Percentiles rank a stretch among this genome's conserved stretches.
These are phyloP conservation scores for Apis mellifera DNA, from an alignment of 1,140 invertebrate species.

Conservation along the genomic window Amel_HAv3.1 CM009940.2:7488001-7488500, in stretches of 20 bases:
- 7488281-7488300: neutral
- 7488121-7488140: neutral
- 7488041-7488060: neutral
- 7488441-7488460: constrained; percentile 12
- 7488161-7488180: neutral
- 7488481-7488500: constrained; percentile 47
- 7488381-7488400: constrained; percentile 37
- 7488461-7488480: constrained; percentile 34
- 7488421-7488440: constrained; percentile 1
- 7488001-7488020: neutral
- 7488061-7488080: neutral
- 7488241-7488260: constrained; percentile 1
- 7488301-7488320: constrained; percentile 47
- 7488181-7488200: neutral
- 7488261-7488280: too few species aligned
- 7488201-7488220: constrained; percentile 32
- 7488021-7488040: constrained; percentile 24
- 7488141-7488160: neutral
- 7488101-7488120: too few species aligned
- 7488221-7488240: constrained; percentile 13
- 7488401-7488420: constrained; percentile 43
- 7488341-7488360: constrained; percentile 53
- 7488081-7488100: neutral
- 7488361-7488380: constrained; percentile 46
- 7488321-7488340: constrained; percentile 37